Evolutionary conservation across 1,140 invertebrate genomes (phyloP).

Genomic region (Oryctes rhinoceros): DNA sequence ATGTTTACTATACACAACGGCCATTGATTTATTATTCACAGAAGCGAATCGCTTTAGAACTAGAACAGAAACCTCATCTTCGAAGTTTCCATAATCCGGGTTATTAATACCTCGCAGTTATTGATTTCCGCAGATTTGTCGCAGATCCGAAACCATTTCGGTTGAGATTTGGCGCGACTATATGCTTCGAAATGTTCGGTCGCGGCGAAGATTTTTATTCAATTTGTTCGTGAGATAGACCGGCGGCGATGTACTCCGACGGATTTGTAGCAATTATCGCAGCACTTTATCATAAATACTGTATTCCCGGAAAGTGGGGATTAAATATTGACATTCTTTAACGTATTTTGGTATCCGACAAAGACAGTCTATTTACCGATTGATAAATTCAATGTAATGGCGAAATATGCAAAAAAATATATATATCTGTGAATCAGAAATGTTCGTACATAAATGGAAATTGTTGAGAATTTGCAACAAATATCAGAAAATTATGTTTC

Average conservation of each 20-base stretch:
- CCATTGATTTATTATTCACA: background rate
- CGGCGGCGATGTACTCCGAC: background rate
- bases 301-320: background rate
- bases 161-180: too few relatives aligned
- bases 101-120: conserved; percentile 1
- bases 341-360: background rate
- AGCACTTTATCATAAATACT: background rate
- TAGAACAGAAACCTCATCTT: conserved; percentile 1
- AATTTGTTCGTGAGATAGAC: background rate
- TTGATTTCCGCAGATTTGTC: conserved; percentile 5
- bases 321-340: conserved; percentile 15
- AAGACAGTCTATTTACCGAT: background rate
- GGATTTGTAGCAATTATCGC: background rate
- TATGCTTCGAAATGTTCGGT: too few relatives aligned
- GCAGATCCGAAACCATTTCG: background rate
- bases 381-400: background rate
- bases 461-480: too few relatives aligned
- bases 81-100: background rate
- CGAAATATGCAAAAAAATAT: background rate
- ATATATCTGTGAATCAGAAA: background rate
- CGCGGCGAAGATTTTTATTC: background rate
- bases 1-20: background rate
- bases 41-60: background rate
- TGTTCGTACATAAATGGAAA: background rate
- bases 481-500: too few relatives aligned